These are phyloP conservation scores for Cryptotis parvus DNA, from an alignment of 2,113 vertebrate genomes.

Conservation along the genomic window DNA sequence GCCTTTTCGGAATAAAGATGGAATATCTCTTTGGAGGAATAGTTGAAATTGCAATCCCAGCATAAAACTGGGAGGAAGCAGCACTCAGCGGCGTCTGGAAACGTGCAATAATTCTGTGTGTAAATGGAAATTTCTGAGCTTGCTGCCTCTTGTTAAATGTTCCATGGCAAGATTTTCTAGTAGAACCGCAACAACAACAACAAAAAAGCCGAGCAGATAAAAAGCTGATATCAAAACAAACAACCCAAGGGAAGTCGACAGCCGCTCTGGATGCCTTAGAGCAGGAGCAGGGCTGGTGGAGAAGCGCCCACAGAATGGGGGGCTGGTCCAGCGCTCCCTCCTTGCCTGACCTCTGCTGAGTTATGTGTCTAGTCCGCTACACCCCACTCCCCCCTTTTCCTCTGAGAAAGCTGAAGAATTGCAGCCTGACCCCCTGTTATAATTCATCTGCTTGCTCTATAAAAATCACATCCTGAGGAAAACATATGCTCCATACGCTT, in stretches of 20 bases:
- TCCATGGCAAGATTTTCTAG: conserved; percentile 55
- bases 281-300: conserved; percentile 58
- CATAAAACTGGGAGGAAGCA: conserved; percentile 61
- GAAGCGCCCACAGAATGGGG: neutral
- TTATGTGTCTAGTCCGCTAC: conserved; percentile 1
- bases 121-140: conserved; percentile 58
- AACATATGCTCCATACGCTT: conserved; percentile 65
- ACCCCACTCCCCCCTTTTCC: conserved; percentile 13
- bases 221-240: conserved; percentile 72
- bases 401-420: conserved; percentile 68
- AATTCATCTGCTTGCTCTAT: conserved; percentile 72
- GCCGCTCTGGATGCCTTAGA: conserved; percentile 68
- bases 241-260: conserved; percentile 55
- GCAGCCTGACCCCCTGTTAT: conserved; percentile 62
- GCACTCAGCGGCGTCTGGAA: conserved; percentile 40
- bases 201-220: conserved; percentile 67
- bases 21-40: conserved; percentile 59
- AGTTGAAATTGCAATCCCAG: conserved; percentile 61
- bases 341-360: neutral
- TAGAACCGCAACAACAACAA: neutral
- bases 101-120: conserved; percentile 4
- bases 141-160: conserved; percentile 65
- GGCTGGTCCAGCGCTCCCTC: conserved; percentile 24
- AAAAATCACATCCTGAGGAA: conserved; percentile 76
- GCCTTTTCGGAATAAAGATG: conserved; percentile 43